These are phyloP conservation scores for Boulengeromyrus knoepffleri DNA, from an alignment of 2,113 vertebrate genomes.

Conservation along the genomic window DNA sequence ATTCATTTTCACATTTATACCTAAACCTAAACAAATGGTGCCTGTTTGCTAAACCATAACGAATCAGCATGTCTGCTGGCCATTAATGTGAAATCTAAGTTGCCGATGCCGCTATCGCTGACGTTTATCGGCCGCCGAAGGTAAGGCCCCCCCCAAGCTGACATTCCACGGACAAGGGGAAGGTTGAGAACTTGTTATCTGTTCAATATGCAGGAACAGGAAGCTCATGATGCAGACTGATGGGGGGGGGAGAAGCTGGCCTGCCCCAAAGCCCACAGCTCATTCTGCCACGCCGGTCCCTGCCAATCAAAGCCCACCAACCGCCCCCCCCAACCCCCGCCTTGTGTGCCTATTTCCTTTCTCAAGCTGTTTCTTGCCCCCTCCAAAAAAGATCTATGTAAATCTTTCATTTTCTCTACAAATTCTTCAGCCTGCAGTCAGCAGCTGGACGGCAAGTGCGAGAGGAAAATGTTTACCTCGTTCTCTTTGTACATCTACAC, in stretches of 20 bases:
- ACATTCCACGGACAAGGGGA: background rate
- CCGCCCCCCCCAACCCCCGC: background rate
- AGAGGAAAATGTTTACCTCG: background rate
- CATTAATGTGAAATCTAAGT: background rate
- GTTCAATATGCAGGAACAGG: conserved; percentile 9
- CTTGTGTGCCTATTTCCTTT: background rate
- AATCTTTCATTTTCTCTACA: background rate
- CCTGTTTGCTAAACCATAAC: background rate
- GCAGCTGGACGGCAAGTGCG: background rate
- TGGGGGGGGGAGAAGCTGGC: conserved; percentile 18
- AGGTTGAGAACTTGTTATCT: background rate
- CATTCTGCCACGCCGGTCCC: conserved; percentile 25
- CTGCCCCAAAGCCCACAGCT: conserved; percentile 32
- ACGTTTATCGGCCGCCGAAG: background rate
- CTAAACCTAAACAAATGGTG: background rate
- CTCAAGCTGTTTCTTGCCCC: background rate
- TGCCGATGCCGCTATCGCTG: background rate
- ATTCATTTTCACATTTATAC: background rate
- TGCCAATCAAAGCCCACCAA: conserved; percentile 29
- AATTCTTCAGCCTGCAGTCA: background rate
- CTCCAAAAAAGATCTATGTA: background rate
- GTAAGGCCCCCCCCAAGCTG: background rate
- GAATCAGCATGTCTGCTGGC: background rate
- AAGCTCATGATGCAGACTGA: conserved; percentile 32
- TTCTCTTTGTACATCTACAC: background rate